phyloP scores from a whole-genome alignment of 2,888 invertebrate species.

The Meteorus cinctellus region DNA sequence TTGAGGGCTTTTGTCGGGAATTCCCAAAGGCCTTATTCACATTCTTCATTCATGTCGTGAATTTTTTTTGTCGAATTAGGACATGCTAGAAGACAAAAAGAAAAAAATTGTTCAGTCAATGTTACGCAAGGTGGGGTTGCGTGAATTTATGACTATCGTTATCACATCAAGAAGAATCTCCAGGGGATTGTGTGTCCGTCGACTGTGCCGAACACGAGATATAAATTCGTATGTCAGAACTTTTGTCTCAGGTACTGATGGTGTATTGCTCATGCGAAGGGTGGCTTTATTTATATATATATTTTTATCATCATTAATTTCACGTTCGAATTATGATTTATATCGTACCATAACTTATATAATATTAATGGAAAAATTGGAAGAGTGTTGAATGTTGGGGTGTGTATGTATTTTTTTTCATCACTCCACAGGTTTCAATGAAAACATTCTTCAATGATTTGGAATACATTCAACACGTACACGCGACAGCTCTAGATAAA shows the following conservation, averaged over 20 bases:
- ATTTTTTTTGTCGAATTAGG: slow-evolving; percentile 1
- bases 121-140: background rate
- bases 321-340: background rate
- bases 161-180: slow-evolving; percentile 7
- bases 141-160: slow-evolving; percentile 13
- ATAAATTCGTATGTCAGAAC: slow-evolving; percentile 10
- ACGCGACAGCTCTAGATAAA: background rate
- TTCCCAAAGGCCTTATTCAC: slow-evolving; percentile 1
- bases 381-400: background rate
- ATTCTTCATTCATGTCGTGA: background rate
- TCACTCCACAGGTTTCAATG: background rate
- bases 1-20: background rate
- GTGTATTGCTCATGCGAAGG: background rate
- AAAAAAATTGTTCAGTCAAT: background rate
- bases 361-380: background rate
- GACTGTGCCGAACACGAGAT: background rate
- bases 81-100: background rate
- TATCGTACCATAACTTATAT: background rate
- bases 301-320: background rate
- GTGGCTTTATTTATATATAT: slow-evolving; percentile 5
- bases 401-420: background rate
- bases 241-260: slow-evolving; percentile 2
- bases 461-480: background rate
- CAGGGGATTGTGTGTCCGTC: slow-evolving; percentile 2
- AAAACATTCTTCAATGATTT: background rate